These are phyloP conservation scores for Xanthia togata DNA, from an alignment of 2,888 invertebrate genomes.

Conservation along the genomic window DNA sequence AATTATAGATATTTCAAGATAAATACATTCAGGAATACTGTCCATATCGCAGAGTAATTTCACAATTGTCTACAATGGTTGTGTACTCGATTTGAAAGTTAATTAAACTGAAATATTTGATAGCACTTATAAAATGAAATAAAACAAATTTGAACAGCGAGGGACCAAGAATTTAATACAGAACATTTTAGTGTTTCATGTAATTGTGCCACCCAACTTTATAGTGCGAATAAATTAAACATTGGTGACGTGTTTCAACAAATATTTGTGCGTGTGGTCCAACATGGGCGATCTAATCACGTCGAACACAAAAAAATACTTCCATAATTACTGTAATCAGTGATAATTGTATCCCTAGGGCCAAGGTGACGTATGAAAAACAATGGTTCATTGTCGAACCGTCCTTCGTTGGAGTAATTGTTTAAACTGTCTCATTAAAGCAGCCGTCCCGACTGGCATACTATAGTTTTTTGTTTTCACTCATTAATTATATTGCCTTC, in stretches of 20 bases:
- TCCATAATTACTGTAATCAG: constrained; percentile 81
- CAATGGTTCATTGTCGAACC: constrained; percentile 77
- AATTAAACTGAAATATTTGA: constrained; percentile 50
- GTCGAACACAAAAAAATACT: constrained; percentile 68
- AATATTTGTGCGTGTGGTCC: constrained; percentile 61
- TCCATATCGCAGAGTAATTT: constrained; percentile 12
- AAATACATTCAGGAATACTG: constrained; percentile 34
- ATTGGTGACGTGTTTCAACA: constrained; percentile 54
- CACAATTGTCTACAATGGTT: constrained; percentile 8
- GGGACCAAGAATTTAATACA: constrained; percentile 48
- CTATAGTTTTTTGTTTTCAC: constrained; percentile 68
- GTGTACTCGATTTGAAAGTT: constrained; percentile 23
- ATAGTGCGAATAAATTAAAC: constrained; percentile 62
- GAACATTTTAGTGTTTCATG: constrained; percentile 49
- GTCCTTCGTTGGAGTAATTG: constrained; percentile 78
- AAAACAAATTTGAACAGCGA: constrained; percentile 42
- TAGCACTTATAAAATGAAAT: constrained; percentile 32
- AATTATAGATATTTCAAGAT: constrained; percentile 47
- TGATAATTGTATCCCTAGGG: constrained; percentile 76
- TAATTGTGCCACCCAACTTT: constrained; percentile 48
- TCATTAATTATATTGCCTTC: constrained; percentile 65
- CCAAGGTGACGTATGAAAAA: constrained; percentile 81
- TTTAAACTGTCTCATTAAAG: constrained; percentile 81
- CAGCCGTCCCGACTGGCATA: constrained; percentile 61
- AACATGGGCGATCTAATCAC: constrained; percentile 57